A percentile compares a stretch with the other conserved stretches of the same genome.
These are phyloP conservation scores for Diachasmimorpha longicaudata DNA, from an alignment of 1,140 invertebrate genomes.

Conservation along the genomic window DNA sequence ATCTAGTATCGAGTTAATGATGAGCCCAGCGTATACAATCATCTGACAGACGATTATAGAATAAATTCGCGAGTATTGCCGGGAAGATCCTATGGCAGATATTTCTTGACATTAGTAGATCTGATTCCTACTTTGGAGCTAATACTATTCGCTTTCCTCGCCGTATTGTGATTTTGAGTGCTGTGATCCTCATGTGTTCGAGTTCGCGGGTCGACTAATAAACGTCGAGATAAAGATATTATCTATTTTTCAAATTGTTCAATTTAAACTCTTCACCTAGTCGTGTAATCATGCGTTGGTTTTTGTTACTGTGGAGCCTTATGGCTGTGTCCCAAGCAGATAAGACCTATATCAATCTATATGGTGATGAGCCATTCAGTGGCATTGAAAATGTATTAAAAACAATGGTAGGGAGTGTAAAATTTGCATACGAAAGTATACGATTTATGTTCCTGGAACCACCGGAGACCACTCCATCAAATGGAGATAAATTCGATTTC, in stretches of 20 bases:
- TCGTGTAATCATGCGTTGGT: neutral
- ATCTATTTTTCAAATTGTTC: too few relatives aligned
- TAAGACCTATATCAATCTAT: conserved; percentile 3
- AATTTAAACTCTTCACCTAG: neutral
- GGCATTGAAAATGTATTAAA: neutral
- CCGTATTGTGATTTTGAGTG: too few relatives aligned
- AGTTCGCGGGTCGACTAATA: too few relatives aligned
- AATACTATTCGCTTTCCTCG: neutral
- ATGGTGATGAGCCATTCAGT: neutral
- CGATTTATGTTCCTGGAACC: conserved; percentile 38
- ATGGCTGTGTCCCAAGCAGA: neutral
- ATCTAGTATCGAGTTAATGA: too few relatives aligned
- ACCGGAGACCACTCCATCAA: conserved; percentile 51
- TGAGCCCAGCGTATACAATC: too few relatives aligned
- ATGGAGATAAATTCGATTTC: conserved; percentile 65
- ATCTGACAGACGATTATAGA: too few relatives aligned
- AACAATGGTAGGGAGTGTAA: conserved; percentile 37
- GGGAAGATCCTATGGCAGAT: neutral
- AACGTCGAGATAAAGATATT: too few relatives aligned
- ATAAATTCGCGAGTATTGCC: too few relatives aligned
- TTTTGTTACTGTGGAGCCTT: neutral
- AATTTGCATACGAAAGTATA: conserved; percentile 39
- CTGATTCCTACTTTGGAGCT: neutral
- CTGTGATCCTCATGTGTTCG: too few relatives aligned
- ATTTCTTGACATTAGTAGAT: neutral